phyloP scores from a whole-genome alignment of 2,797 vertebrate species.

The Crenichthys baileyi region DNA sequence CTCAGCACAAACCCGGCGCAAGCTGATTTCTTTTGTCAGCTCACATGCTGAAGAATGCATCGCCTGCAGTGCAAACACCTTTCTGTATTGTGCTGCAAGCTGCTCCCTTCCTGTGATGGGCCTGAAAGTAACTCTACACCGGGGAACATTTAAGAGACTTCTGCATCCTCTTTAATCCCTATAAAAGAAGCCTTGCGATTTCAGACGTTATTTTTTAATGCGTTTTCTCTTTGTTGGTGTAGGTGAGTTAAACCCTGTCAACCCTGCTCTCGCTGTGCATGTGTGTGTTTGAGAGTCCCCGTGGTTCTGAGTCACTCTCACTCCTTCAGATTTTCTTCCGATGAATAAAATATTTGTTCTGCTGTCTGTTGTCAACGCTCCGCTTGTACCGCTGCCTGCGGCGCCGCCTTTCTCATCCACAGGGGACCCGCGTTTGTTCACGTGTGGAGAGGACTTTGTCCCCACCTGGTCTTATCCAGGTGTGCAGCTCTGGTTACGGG shows the following conservation, averaged over 20 bases:
- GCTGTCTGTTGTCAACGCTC: slow-evolving; percentile 68
- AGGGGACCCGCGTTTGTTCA: slow-evolving; percentile 3
- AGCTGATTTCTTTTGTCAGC: slow-evolving; percentile 27
- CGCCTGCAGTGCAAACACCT: slow-evolving; percentile 54
- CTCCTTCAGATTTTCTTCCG: slow-evolving; percentile 56
- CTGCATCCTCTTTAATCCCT: slow-evolving; percentile 29
- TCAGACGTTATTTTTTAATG: slow-evolving; percentile 57
- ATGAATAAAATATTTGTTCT: slow-evolving; percentile 80
- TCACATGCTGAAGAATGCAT: slow-evolving; percentile 66
- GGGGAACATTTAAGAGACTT: slow-evolving; percentile 27
- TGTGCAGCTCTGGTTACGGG: slow-evolving; percentile 15
- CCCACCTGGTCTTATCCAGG: slow-evolving; percentile 20
- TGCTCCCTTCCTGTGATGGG: slow-evolving; percentile 32
- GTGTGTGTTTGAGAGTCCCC: slow-evolving; percentile 27
- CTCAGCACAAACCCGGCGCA: neutral
- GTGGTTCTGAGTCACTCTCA: slow-evolving; percentile 67
- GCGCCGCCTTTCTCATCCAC: slow-evolving; percentile 33
- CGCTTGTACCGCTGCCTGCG: slow-evolving; percentile 38
- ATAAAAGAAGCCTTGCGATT: slow-evolving; percentile 29
- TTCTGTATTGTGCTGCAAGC: slow-evolving; percentile 47
- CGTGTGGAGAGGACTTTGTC: slow-evolving; percentile 2
- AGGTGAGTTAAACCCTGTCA: slow-evolving; percentile 64
- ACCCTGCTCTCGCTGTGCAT: slow-evolving; percentile 22
- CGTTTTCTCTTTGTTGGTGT: slow-evolving; percentile 42
- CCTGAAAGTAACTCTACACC: slow-evolving; percentile 16